Evolutionary conservation across 2,888 invertebrate genomes (phyloP), one percentile per base, ranked within the genome.

Genomic region (Acanthosepion esculentum): DNA sequence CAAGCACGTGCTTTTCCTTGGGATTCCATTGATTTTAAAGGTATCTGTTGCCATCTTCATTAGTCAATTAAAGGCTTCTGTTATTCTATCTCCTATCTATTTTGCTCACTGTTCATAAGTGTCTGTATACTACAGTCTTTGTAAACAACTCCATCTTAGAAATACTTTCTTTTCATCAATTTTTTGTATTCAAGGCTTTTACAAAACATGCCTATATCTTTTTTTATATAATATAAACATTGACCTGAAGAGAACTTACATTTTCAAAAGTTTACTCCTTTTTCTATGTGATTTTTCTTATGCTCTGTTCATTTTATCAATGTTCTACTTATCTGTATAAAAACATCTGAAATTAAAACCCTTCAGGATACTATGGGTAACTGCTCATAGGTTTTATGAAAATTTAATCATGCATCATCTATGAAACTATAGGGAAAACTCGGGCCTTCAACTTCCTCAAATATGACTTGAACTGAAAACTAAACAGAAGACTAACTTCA

Each of bases 21-120:
- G 78, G n/a, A 12, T 78, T n/a, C n/a, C 78, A 78, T 78, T 78
- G 78, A 78, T 78, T 78, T 78, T 78, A 33, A 78, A 33, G n/a
- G 78, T 78, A 78, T 78, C 78, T 78, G 78, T 18, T 78, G 78
- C 78, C 78, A 78, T 78, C n/a, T 78, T 78, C 78, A 33, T 78
- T 78, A 78, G n/a, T n/a, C n/a, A 78, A 78, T 64, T 64, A 26
- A 26, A 26, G 78, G 0, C 12, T 29, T n/a, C n/a, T 78, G 15
- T 33, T 78, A n/a, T 5, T 78, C 33, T 78, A 78, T 78, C 33
- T 78, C 3, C 4, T 18, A 33, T 33, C n/a, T 78, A 12, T n/a
- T n/a, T 78, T 12, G 12, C n/a, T n/a, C n/a, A 2, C n/a, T 18
- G 5, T n/a, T n/a, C 78, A 12, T n/a, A 15, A 78, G 8, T 78